Conservation (phyloP, 2,797 vertebrate species). For the Atherinosoma microstoma region DNA sequence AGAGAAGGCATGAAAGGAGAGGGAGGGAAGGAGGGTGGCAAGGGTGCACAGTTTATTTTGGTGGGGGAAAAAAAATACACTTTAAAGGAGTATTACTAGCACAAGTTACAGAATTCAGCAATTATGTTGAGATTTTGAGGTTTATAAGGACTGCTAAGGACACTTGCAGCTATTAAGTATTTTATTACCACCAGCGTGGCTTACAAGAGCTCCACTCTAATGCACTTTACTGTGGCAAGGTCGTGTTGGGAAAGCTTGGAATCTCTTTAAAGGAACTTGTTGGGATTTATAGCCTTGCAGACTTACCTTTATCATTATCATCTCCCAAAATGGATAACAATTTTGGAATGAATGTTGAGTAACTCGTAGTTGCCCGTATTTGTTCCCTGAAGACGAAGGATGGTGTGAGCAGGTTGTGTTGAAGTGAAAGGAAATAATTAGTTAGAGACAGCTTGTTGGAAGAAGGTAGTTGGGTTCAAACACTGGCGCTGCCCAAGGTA, state of each 20-base stretch:
- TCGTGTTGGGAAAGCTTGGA: slow-evolving; percentile 27
- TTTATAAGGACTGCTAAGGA: slow-evolving; percentile 33
- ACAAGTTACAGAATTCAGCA: slow-evolving; percentile 10
- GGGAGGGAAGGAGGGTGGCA: not conserved
- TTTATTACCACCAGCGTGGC: slow-evolving; percentile 45
- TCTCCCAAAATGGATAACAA: slow-evolving; percentile 6
- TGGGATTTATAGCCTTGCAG: slow-evolving; percentile 27
- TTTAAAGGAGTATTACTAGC: not conserved
- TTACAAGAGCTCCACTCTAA: slow-evolving; percentile 55
- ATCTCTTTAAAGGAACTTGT: slow-evolving; percentile 22
- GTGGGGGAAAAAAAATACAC: not conserved
- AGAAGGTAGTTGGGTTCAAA: not conserved
- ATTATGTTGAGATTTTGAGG: slow-evolving; percentile 42
- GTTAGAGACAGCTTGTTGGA: not conserved
- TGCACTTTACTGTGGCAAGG: slow-evolving; percentile 38
- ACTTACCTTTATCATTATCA: not conserved
- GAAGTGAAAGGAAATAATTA: slow-evolving; percentile 27
- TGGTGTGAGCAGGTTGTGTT: slow-evolving; percentile 10
- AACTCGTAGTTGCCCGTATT: too few species aligned
- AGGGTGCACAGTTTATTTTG: slow-evolving; percentile 5
- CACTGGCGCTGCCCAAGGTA: not conserved
- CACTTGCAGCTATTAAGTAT: slow-evolving; percentile 44
- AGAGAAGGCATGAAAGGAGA: not conserved
- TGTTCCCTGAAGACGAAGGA: not conserved
- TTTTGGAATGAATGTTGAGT: not conserved